Evolutionary conservation across 2,797 vertebrate species (phyloP).

Genomic region (Pachyuromys duprasi): DNA sequence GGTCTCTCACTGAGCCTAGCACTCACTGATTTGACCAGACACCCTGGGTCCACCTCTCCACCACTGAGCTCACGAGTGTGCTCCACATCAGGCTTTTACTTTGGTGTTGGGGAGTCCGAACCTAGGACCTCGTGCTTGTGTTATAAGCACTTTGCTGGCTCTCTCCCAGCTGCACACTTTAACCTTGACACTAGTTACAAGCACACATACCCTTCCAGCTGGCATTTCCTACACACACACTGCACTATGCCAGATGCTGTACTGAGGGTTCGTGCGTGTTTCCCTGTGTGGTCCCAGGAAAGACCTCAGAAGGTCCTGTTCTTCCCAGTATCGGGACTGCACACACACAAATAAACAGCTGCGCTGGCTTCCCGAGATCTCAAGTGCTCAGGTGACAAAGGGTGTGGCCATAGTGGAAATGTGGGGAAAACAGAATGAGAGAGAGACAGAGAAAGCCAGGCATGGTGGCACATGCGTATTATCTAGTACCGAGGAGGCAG

Average conservation of each 20-base stretch:
- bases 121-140: neutral
- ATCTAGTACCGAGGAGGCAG: neutral
- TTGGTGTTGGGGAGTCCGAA: neutral
- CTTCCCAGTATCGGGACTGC: neutral
- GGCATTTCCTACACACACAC: neutral
- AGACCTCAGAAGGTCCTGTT: neutral
- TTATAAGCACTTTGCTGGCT: neutral
- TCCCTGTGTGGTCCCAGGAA: neutral
- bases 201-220: neutral
- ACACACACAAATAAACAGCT: neutral
- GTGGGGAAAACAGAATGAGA: constrained; percentile 8
- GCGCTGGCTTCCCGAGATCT: neutral
- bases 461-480: too few relatives aligned
- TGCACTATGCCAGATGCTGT: accelerated
- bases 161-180: neutral
- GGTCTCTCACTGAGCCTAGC: neutral
- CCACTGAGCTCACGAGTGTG: neutral
- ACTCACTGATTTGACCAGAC: neutral
- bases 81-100: neutral
- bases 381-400: neutral
- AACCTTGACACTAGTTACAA: neutral
- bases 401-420: neutral
- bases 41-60: neutral
- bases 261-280: neutral
- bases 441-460: neutral